phyloP scores from a whole-genome alignment of 2,888 invertebrate genomes.

The Rhorus exstirpatorius region DNA sequence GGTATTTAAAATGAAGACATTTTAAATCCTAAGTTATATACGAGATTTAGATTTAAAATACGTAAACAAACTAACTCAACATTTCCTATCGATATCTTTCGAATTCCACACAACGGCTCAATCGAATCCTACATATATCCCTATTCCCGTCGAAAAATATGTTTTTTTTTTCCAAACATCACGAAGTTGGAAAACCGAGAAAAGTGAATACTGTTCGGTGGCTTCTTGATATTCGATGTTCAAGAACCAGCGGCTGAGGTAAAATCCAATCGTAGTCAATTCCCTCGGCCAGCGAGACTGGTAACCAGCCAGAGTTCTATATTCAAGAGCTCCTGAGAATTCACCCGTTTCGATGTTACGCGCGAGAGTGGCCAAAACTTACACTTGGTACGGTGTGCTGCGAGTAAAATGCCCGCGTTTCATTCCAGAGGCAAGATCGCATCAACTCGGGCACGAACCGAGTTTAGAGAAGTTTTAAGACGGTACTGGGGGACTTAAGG shows the following conservation, averaged over 20 bases:
- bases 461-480: slow-evolving; percentile 57
- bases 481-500: slow-evolving; percentile 4
- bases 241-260: slow-evolving; percentile 8
- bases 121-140: background rate
- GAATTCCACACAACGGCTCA: background rate
- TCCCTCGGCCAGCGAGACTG: slow-evolving; percentile 22
- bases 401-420: slow-evolving; percentile 52
- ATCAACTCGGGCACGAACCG: slow-evolving; percentile 43
- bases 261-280: slow-evolving; percentile 68
- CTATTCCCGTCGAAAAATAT: slow-evolving; percentile 17
- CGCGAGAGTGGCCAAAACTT: slow-evolving; percentile 57
- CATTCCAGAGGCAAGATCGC: slow-evolving; percentile 51
- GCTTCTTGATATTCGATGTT: slow-evolving; percentile 23
- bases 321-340: slow-evolving; percentile 42
- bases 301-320: slow-evolving; percentile 27
- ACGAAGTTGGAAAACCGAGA: slow-evolving; percentile 1
- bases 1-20: background rate
- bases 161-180: slow-evolving; percentile 37
- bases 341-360: slow-evolving; percentile 5
- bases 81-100: background rate
- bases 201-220: slow-evolving; percentile 23
- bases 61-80: background rate
- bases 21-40: background rate
- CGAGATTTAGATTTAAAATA: background rate
- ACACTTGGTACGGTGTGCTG: slow-evolving; percentile 12